Percentiles rank a stretch among this genome's conserved stretches.
phyloP scores from a whole-genome alignment of 2,797 vertebrate species.

The Mus minutoides region DNA sequence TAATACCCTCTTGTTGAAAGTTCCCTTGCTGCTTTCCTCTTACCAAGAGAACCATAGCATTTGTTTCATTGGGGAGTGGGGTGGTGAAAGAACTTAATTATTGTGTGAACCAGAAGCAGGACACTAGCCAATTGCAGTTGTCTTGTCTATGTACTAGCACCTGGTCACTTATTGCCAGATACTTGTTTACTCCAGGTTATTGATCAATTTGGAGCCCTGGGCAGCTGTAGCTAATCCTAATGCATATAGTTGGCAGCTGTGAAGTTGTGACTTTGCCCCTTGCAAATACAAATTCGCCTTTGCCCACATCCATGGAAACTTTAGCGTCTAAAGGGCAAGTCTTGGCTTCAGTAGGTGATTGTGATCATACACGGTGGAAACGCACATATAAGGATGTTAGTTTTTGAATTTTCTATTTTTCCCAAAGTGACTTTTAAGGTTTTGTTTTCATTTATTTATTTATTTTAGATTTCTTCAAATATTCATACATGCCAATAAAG shows the following conservation, averaged over 20 bases:
- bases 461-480: background rate
- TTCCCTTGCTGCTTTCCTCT: background rate
- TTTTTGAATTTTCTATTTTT: background rate
- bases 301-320: slow-evolving; percentile 56
- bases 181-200: slow-evolving; percentile 75
- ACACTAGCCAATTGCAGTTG: slow-evolving; percentile 60
- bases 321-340: slow-evolving; percentile 61
- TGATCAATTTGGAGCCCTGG: slow-evolving; percentile 73
- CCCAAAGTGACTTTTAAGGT: background rate
- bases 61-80: slow-evolving; percentile 48
- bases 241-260: slow-evolving; percentile 78
- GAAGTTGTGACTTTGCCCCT: slow-evolving; percentile 77
- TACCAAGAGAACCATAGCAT: slow-evolving; percentile 38
- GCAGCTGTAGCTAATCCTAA: slow-evolving; percentile 77
- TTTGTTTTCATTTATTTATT: background rate
- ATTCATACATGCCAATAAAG: background rate
- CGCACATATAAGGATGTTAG: background rate
- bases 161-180: slow-evolving; percentile 73
- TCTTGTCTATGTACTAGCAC: slow-evolving; percentile 56
- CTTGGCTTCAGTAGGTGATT: slow-evolving; percentile 48
- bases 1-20: slow-evolving; percentile 46
- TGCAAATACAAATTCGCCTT: slow-evolving; percentile 72
- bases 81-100: slow-evolving; percentile 58
- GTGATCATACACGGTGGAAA: background rate
- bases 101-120: slow-evolving; percentile 19